A percentile compares a stretch with the other conserved stretches of the same genome.
These are phyloP conservation scores for Lemur catta DNA, from an alignment of 2,797 vertebrate species.

Conservation along the genomic window DNA sequence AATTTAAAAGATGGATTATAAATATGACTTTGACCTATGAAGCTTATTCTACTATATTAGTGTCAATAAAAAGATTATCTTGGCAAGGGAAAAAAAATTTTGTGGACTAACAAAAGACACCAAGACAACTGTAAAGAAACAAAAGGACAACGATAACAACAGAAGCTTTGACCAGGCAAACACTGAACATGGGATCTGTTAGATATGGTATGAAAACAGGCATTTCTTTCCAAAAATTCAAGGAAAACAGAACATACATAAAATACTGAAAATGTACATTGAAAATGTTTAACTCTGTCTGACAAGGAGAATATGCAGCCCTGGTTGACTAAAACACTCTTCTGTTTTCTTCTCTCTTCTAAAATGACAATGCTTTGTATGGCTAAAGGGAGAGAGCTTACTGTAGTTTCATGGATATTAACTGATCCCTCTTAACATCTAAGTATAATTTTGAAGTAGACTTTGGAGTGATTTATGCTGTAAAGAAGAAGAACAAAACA, in stretches of 20 bases:
- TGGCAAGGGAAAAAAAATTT: fast-evolving
- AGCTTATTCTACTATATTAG: neutral
- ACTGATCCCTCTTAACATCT: neutral
- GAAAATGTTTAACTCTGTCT: neutral
- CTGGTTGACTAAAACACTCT: neutral
- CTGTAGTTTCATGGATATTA: neutral
- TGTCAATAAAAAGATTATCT: neutral
- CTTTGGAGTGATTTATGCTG: neutral
- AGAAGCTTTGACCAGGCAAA: neutral
- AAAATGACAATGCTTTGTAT: neutral
- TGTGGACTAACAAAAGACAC: neutral
- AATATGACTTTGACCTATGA: neutral
- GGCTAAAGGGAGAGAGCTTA: neutral
- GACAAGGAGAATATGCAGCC: neutral
- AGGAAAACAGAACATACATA: neutral
- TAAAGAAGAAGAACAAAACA: neutral
- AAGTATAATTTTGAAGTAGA: neutral
- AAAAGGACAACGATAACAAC: neutral
- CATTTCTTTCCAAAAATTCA: neutral
- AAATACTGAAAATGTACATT: neutral
- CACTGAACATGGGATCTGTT: neutral
- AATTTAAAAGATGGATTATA: neutral
- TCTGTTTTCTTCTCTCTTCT: neutral
- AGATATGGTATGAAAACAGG: neutral
- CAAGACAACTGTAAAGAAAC: neutral